These are phyloP conservation scores for Chloroclystis v-ata DNA, from an alignment of 2,888 invertebrate species.

Conservation along the genomic window DNA sequence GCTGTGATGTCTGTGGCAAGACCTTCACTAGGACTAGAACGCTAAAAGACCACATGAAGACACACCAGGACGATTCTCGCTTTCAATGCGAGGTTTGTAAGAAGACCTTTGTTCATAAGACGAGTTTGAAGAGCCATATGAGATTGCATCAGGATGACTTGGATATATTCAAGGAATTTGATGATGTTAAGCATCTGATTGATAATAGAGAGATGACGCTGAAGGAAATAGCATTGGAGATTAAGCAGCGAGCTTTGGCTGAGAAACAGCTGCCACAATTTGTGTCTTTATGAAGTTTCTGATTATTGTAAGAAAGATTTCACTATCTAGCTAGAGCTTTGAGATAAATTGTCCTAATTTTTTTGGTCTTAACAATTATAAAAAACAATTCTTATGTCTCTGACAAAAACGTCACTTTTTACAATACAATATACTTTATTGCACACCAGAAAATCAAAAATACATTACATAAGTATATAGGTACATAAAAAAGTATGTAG, in stretches of 20 bases:
- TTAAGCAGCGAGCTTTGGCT: constrained; percentile 48
- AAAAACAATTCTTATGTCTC: too few species aligned
- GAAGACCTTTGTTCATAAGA: constrained; percentile 66
- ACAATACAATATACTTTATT: too few species aligned
- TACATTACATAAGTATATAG: too few species aligned
- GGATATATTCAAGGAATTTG: constrained; percentile 72
- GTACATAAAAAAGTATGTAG: too few species aligned
- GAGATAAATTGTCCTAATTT: too few species aligned
- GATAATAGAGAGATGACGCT: constrained; percentile 67
- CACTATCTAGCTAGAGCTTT: too few species aligned
- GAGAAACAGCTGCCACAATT: constrained; percentile 44
- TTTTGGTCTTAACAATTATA: too few species aligned
- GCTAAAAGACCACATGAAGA: constrained; percentile 57
- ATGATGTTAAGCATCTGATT: constrained; percentile 69
- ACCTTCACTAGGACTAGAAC: constrained; percentile 53
- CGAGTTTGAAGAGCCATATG: constrained; percentile 63
- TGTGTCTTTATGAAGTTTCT: constrained; percentile 18
- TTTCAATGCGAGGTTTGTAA: constrained; percentile 67
- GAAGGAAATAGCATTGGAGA: constrained; percentile 67
- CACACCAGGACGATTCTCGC: constrained; percentile 58
- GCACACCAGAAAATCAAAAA: too few species aligned
- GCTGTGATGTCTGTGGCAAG: constrained; percentile 63
- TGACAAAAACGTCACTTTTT: too few species aligned
- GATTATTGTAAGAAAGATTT: too few species aligned
- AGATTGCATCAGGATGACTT: constrained; percentile 65